Evolutionary conservation across 2,113 vertebrate species (phyloP).

Genomic region (Atrichornis clamosus): DNA sequence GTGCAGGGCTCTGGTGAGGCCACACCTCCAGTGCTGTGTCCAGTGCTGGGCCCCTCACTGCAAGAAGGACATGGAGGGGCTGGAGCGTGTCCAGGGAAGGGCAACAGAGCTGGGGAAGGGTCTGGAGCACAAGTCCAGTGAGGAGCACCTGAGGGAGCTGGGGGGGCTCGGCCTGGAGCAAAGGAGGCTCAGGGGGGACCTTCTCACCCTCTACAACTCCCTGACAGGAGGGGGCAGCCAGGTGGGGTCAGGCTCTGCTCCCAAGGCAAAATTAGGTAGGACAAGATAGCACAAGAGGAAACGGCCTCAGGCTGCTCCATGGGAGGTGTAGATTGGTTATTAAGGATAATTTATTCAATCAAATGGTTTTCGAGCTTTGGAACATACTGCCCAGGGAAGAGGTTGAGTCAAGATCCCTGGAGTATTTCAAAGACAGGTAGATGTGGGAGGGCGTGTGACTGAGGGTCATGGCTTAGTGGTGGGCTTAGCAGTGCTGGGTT

Average conservation of each 20-base stretch:
- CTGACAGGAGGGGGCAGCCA: neutral
- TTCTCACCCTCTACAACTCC: neutral
- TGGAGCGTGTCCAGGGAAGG: accelerated
- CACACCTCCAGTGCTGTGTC: neutral
- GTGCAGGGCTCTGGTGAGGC: neutral
- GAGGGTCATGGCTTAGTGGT: neutral
- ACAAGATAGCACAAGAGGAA: neutral
- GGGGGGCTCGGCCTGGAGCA: neutral
- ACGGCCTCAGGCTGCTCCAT: accelerated
- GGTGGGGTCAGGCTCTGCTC: neutral
- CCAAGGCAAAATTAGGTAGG: neutral
- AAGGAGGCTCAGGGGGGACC: neutral
- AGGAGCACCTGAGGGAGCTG: neutral
- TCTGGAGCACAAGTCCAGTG: neutral
- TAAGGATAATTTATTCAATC: neutral
- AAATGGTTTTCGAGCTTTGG: neutral
- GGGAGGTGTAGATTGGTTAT: neutral
- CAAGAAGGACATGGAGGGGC: accelerated
- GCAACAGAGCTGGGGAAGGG: neutral
- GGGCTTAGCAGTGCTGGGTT: neutral
- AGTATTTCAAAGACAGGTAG: accelerated
- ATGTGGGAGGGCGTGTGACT: neutral
- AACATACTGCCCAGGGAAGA: neutral
- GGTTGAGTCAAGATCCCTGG: too few species aligned
- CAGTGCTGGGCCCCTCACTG: accelerated